Percentiles rank a stretch among this genome's conserved stretches.
These are phyloP conservation scores for Thripadectes ignobilis DNA, from an alignment of 2,797 vertebrate species.

Conservation along the genomic window DNA sequence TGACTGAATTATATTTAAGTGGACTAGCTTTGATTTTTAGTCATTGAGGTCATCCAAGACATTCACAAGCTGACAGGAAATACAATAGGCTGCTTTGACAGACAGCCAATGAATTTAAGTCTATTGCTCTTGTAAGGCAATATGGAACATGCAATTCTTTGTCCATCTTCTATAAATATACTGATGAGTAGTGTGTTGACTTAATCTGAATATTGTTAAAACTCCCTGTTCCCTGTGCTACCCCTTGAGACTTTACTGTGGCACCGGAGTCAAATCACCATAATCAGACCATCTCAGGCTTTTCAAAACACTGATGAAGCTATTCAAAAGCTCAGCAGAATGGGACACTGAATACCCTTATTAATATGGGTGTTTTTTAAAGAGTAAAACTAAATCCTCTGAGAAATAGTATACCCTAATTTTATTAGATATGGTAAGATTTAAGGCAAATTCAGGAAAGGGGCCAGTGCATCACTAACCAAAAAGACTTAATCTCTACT, in stretches of 20 bases:
- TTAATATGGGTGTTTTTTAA: neutral
- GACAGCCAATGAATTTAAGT: slow-evolving; percentile 7
- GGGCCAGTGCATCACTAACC: neutral
- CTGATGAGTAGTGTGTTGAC: slow-evolving; percentile 25
- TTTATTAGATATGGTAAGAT: neutral
- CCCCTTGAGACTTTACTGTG: neutral
- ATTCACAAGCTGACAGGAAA: slow-evolving; percentile 43
- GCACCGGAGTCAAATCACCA: slow-evolving; percentile 22
- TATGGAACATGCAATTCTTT: neutral
- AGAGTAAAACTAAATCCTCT: neutral
- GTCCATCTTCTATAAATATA: slow-evolving; percentile 24
- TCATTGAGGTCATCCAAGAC: slow-evolving; percentile 45
- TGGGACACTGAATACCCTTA: neutral
- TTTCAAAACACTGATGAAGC: slow-evolving; percentile 42
- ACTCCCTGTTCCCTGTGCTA: neutral
- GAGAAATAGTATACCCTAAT: neutral
- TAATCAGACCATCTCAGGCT: neutral
- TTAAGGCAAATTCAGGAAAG: neutral
- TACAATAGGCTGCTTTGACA: slow-evolving; percentile 52
- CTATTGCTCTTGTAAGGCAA: slow-evolving; percentile 20
- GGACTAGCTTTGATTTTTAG: slow-evolving; percentile 54
- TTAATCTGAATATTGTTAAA: slow-evolving; percentile 28
- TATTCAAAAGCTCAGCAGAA: slow-evolving; percentile 36
- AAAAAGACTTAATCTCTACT: neutral
- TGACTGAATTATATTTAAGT: slow-evolving; percentile 41